Conservation (phyloP, 2,113 vertebrate genomes). For the Poeciliopsis occidentalis region DNA sequence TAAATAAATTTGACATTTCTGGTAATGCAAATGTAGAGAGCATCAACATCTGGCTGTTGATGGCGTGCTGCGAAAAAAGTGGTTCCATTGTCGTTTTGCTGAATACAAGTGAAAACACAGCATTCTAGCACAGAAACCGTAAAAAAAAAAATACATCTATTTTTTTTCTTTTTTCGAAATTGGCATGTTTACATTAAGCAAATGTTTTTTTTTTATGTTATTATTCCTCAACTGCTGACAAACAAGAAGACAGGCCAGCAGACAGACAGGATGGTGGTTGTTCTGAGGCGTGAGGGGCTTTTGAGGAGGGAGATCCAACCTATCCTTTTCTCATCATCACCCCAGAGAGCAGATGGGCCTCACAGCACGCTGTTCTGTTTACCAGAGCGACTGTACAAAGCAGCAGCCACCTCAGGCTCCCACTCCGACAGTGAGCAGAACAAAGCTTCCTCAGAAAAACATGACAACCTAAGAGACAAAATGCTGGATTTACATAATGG, state of each 20-base stretch:
- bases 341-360: constrained; percentile 75
- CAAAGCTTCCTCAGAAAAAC: constrained; percentile 10
- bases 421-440: constrained; percentile 41
- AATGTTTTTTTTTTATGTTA: not conserved
- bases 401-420: constrained; percentile 18
- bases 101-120: too few species aligned
- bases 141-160: too few species aligned
- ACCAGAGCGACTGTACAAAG: constrained; percentile 44
- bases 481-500: not conserved
- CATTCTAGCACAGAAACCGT: too few species aligned
- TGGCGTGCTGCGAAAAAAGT: too few species aligned
- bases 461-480: not conserved
- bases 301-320: constrained; percentile 34
- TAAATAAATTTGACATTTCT: too few species aligned
- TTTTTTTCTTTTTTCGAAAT: too few species aligned
- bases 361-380: constrained; percentile 65
- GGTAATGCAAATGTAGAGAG: too few species aligned
- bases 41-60: too few species aligned
- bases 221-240: not conserved
- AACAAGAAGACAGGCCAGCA: constrained; percentile 25
- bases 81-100: too few species aligned
- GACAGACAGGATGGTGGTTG: constrained; percentile 50
- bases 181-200: too few species aligned
- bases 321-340: constrained; percentile 16
- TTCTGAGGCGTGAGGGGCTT: constrained; percentile 25